These are phyloP conservation scores for Oryzias dopingdopingensis DNA, from an alignment of 2,797 vertebrate genomes.

Conservation along the genomic window DNA sequence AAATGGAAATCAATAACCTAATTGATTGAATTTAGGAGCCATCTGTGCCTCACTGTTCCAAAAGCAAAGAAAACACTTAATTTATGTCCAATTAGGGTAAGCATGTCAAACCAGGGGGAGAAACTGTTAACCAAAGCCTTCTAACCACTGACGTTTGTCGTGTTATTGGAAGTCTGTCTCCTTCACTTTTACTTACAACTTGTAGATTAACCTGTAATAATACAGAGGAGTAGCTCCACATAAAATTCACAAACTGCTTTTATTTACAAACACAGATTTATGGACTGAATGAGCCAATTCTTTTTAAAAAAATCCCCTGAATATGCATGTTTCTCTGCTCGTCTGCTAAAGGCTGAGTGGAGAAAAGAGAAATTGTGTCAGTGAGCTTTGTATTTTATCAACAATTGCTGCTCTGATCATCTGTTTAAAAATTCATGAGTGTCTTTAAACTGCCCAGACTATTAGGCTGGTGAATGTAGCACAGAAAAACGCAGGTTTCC, in stretches of 20 bases:
- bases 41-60: background rate
- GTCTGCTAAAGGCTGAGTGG: conserved; percentile 31
- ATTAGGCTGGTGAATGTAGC: conserved; percentile 46
- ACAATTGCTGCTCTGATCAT: conserved; percentile 52
- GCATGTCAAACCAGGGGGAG: background rate
- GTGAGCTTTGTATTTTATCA: conserved; percentile 50
- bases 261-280: too few species aligned
- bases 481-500: background rate
- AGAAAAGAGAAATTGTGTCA: conserved; percentile 49
- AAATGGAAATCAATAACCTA: background rate
- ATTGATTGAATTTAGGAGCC: background rate
- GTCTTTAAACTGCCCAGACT: conserved; percentile 46
- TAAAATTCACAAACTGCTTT: too few species aligned
- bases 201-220: background rate
- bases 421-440: conserved; percentile 58
- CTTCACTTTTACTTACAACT: too few species aligned
- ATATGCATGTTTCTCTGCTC: conserved; percentile 54
- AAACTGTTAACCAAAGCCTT: background rate
- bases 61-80: background rate
- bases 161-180: background rate
- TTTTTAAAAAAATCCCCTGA: conserved; percentile 23
- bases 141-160: background rate
- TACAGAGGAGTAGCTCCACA: background rate
- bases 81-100: background rate
- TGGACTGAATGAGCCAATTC: too few species aligned